Base-by-base conservation (phyloP, 2,113 vertebrate genomes). In the Prinia subflava region DNA sequence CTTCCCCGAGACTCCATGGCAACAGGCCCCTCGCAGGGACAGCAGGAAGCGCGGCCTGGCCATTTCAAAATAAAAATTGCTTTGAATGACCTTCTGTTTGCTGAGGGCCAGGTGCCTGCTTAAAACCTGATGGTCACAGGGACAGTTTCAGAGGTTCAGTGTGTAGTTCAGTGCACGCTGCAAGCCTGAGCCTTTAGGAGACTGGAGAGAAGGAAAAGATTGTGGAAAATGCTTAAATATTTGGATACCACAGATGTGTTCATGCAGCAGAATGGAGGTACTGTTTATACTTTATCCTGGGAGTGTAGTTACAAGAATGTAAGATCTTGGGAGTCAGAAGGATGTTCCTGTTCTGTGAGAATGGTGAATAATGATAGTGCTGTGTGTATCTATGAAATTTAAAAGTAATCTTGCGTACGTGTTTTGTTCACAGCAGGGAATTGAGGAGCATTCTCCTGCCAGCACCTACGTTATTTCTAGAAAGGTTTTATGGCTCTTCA, bases 221-320 rank as follows among this genome's bases (percentile, higher is more conserved):
- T 60, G 94, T 92, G 83, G 93, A 91, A 87, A 89, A 98, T 98
- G 98, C 96, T 98, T 60, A 97, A 93, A 83, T 94, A 95, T 92
- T 98, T 92, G 98, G 98, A 30, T 98, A 96, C 63, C 96, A 95
- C 68, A 97, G 97, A 60, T 97, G 97, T 75, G 83, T 97, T 96
- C 98, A 96, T 97, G 97, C 92, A 88, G 82, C 93, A 96, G 86
- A 67, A 85, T 95, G 49, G 92, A 98, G 98, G 98, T 98, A 97
- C 93, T 89, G 91, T 86, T 92, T 76, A 55, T 52, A 25, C 64
- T 6, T 57, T 93, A n/a, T 35, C 78, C 93, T 79, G 68, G 64
- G 86, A 88, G 91, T 75, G 77, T 31, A 44, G 75, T 88, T 91
- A 33, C 23, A 89, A 41, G 65, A 71, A 68, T 50, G 82, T 75